Base-by-base conservation (phyloP, 2,113 vertebrate genomes). In the Chaetodon trifascialis region DNA sequence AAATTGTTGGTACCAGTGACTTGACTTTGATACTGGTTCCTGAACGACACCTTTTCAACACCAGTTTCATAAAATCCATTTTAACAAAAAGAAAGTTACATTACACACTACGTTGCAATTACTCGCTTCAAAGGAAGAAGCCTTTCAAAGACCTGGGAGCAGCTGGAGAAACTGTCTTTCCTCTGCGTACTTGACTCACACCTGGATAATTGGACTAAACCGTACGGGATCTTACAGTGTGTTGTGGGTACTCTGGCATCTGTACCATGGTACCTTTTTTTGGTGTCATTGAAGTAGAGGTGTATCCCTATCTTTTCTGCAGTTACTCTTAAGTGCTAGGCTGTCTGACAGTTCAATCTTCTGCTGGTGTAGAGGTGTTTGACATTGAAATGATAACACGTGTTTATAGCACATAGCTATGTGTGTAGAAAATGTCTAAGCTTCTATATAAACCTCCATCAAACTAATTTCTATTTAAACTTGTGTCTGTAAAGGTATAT, bases 281-380 rank as follows among this genome's bases (percentile, higher is more conserved):
- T 51, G 64, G 64, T 11, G 23, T 42, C n/a, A 7, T 65, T 77
- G 25, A 58, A 21, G 63, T 38, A 5, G 21, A 54, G 0, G 42
- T 63, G 56, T 49, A 15, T 74, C 0, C 4, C 55, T 71, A 54
- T 25, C n/a, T 69, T 52, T 62, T 25, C 21, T 74, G 58, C 25
- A 47, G 51, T 68, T 8, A 38, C 15, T 30, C 66, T 30, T 23
- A 56, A 59, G 51, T 70, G 42, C 52, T 76, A 12, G 51, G 12
- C 47, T 80, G 64, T 65, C 23, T 65, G 47, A 23, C 7, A 3
- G 9, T 69, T 78, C 11, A 47, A n/a, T 62, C 21, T 19, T 65
- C 2, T 54, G 49, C 16, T 36, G 54, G 15, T 11, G 49, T 44
- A 60, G 6, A 15, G 49, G 21, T 66, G 15, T 51, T 56, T n/a